phyloP scores from a whole-genome alignment of 2,888 invertebrate species.

The Dolichopus griseipennis region DNA sequence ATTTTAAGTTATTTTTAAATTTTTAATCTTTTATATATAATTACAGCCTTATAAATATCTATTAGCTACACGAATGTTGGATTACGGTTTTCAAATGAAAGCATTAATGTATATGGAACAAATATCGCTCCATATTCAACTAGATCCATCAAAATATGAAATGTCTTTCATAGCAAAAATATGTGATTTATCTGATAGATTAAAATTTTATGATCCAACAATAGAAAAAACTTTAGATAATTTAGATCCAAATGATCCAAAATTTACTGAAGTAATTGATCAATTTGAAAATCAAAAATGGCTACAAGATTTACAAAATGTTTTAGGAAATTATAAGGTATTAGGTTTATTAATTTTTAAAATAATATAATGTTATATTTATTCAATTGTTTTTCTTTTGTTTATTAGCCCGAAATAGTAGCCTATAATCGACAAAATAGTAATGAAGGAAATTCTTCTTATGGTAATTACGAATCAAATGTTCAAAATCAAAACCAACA shows the following conservation, averaged over 20 bases:
- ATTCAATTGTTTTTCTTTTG: slow-evolving; percentile 8
- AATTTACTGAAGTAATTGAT: slow-evolving; percentile 28
- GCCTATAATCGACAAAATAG: neutral
- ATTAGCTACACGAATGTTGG: slow-evolving; percentile 66
- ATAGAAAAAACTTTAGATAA: slow-evolving; percentile 37
- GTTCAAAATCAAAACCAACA: slow-evolving; percentile 18
- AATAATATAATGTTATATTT: neutral
- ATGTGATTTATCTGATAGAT: slow-evolving; percentile 49
- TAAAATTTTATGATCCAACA: slow-evolving; percentile 62
- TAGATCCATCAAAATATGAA: slow-evolving; percentile 48
- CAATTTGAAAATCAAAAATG: slow-evolving; percentile 38
- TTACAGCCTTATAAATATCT: slow-evolving; percentile 75
- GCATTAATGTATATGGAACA: slow-evolving; percentile 78
- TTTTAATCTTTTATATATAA: slow-evolving; percentile 15
- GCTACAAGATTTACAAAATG: slow-evolving; percentile 36
- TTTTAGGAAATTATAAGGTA: slow-evolving; percentile 29
- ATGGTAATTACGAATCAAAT: slow-evolving; percentile 15
- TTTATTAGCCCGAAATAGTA: neutral
- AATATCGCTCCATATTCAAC: slow-evolving; percentile 58
- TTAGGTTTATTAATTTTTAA: slow-evolving; percentile 5
- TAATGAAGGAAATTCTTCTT: slow-evolving; percentile 8
- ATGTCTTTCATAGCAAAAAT: slow-evolving; percentile 47
- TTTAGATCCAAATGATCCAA: slow-evolving; percentile 31
- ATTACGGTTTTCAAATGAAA: slow-evolving; percentile 68
- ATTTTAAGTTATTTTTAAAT: slow-evolving; percentile 6